These are phyloP conservation scores for Platichthys stellatus DNA, from an alignment of 2,113 vertebrate species.

Conservation along the genomic window DNA sequence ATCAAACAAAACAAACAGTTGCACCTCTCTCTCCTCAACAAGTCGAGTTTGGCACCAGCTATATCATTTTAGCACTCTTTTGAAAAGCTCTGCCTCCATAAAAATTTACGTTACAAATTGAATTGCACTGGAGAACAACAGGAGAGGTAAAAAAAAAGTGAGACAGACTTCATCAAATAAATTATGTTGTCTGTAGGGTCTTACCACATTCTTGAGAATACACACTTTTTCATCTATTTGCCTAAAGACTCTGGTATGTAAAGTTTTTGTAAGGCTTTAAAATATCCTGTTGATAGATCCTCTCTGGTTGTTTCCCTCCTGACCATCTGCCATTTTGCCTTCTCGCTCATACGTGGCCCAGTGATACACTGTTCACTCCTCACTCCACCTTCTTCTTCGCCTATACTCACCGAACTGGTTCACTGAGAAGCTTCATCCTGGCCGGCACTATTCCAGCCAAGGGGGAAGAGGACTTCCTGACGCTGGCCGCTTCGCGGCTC, in stretches of 20 bases:
- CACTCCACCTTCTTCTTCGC: slow-evolving; percentile 20
- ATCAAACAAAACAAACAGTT: slow-evolving; percentile 36
- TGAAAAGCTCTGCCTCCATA: slow-evolving; percentile 34
- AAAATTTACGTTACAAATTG: slow-evolving; percentile 42
- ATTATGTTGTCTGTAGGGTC: slow-evolving; percentile 36
- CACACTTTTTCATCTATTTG: slow-evolving; percentile 12
- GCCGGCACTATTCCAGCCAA: slow-evolving; percentile 92
- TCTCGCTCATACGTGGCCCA: slow-evolving; percentile 34
- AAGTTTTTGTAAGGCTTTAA: not conserved
- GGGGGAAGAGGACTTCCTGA: slow-evolving; percentile 93
- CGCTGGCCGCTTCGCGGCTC: slow-evolving; percentile 93
- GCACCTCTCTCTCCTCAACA: slow-evolving; percentile 20
- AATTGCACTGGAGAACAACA: slow-evolving; percentile 32
- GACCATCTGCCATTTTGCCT: slow-evolving; percentile 48
- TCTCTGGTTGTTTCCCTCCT: slow-evolving; percentile 20
- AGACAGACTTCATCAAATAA: slow-evolving; percentile 22
- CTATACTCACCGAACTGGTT: slow-evolving; percentile 51
- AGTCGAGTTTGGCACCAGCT: slow-evolving; percentile 50
- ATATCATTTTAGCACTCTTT: slow-evolving; percentile 36
- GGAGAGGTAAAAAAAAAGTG: slow-evolving; percentile 19
- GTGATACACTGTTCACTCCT: slow-evolving; percentile 8
- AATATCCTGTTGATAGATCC: slow-evolving; percentile 1
- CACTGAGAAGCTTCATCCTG: slow-evolving; percentile 73
- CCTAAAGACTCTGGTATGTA: not conserved
- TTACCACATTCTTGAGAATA: slow-evolving; percentile 23